Base-by-base conservation (phyloP, 2,888 invertebrate genomes). In the Stenurella melanura region DNA sequence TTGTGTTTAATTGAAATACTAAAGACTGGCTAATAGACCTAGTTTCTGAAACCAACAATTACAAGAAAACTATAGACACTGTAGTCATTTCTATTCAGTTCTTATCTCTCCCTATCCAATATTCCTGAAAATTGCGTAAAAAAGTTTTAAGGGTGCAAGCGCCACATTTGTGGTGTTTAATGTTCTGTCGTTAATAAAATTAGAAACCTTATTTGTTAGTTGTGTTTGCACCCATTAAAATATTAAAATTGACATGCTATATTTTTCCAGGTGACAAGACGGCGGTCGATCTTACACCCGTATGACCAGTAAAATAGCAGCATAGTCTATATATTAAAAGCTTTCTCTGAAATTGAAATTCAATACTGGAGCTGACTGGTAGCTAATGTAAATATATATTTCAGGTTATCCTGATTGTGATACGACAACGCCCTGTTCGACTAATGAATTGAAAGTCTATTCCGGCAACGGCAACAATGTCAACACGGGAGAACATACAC, bases 371-470 rank as follows among this genome's bases (percentile, higher is more conserved):
- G 75, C 66, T 72, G 78, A 75, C 77, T 73, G 78, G 73, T 64
- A 75, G 68, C 83, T 81, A 84, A 88, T 86, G 87, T 87, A 87
- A 87, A 86, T 86, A 85, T 84, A 86, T 84, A 86, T 87, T 87
- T 83, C 86, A 86, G 87, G 87, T 85, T 85, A 85, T 85, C 85
- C 85, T 85, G 86, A 85, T 85, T 71, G 71, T 42, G 71, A 71
- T 82, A 82, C 83, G 83, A 76, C 84, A 81, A 82, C 84, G 85
- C 85, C 85, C 83, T 76, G 79, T 76, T 77, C 79, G 67, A 76
- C 87, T 89, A 89, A 89, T 89, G 89, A 89, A 89, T 89, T 88
- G 89, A 88, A 89, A 88, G 87, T 87, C 87, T 87, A 87, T 88
- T 88, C 88, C 86, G 85, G 81, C 79, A 81, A 80, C 74, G 83